Percentiles rank a stretch among this genome's conserved stretches.
Evolutionary conservation across 2,797 vertebrate genomes (phyloP).

Genomic region (Falco cherrug): DNA sequence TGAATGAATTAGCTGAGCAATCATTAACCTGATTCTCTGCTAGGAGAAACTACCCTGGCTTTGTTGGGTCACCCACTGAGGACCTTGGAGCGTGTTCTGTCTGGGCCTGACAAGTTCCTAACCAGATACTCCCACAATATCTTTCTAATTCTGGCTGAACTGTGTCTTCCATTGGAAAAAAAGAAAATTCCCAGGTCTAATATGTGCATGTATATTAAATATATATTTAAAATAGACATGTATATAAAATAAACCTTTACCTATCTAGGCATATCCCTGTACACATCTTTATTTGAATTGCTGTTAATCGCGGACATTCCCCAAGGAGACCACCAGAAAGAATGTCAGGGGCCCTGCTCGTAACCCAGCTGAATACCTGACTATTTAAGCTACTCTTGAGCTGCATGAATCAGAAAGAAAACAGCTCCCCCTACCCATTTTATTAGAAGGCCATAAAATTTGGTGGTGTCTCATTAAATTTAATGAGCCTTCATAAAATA

Average conservation of each 20-base stretch:
- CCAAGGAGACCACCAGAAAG: constrained; percentile 17
- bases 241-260: neutral
- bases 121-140: neutral
- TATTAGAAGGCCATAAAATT: constrained; percentile 77
- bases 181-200: neutral
- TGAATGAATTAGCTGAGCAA: neutral
- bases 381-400: constrained; percentile 68
- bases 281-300: constrained; percentile 24
- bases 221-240: neutral
- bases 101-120: neutral
- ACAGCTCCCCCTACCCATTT: constrained; percentile 70
- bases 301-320: neutral
- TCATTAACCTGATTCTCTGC: neutral
- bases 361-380: constrained; percentile 28
- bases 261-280: neutral
- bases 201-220: neutral
- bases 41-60: neutral
- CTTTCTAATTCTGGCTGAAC: neutral
- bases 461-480: constrained; percentile 79
- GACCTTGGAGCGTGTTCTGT: neutral
- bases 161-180: neutral
- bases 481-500: constrained; percentile 81
- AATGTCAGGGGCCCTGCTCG: neutral
- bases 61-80: neutral
- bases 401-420: constrained; percentile 70